Percentiles rank a stretch among this genome's conserved stretches.
Evolutionary conservation across 1,140 invertebrate species (phyloP).

Genomic region (Rhynchophorus ferrugineus): DNA sequence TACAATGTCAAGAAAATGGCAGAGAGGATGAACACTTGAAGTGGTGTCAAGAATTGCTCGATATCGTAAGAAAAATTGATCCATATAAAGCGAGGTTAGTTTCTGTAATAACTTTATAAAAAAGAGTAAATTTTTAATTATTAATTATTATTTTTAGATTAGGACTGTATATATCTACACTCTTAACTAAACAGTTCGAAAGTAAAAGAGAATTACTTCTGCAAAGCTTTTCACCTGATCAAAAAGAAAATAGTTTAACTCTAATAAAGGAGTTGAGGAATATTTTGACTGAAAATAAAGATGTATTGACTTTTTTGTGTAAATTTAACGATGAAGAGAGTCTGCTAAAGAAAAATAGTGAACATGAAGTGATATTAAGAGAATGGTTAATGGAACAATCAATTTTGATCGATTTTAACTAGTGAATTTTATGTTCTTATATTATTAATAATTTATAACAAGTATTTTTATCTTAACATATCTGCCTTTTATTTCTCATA

Average conservation of each 20-base stretch:
- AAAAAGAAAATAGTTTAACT: not conserved
- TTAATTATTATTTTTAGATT: conserved; percentile 12
- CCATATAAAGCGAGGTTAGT: conserved; percentile 49
- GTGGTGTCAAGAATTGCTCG: conserved; percentile 58
- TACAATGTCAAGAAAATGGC: conserved; percentile 46
- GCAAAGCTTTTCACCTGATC: conserved; percentile 9
- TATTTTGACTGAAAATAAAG: conserved; percentile 9
- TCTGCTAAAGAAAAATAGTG: conserved; percentile 10
- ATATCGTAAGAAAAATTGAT: conserved; percentile 57
- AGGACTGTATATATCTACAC: conserved; percentile 16
- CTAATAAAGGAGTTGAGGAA: conserved; percentile 14
- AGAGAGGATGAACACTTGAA: conserved; percentile 55
- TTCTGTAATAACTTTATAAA: not conserved
- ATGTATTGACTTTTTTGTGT: conserved; percentile 10
- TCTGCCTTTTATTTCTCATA: too few species aligned
- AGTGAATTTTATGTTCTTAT: too few species aligned
- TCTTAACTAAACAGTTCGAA: conserved; percentile 20
- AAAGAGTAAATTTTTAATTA: conserved; percentile 2
- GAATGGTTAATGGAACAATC: conserved; percentile 17
- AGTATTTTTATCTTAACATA: too few species aligned
- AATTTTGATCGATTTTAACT: not conserved
- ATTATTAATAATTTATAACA: too few species aligned
- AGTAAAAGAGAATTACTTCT: conserved; percentile 15
- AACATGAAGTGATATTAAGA: conserved; percentile 9
- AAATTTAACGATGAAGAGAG: conserved; percentile 12